Evolutionary conservation across 2,113 vertebrate species (phyloP).

Genomic region (Stictonetta naevosa): DNA sequence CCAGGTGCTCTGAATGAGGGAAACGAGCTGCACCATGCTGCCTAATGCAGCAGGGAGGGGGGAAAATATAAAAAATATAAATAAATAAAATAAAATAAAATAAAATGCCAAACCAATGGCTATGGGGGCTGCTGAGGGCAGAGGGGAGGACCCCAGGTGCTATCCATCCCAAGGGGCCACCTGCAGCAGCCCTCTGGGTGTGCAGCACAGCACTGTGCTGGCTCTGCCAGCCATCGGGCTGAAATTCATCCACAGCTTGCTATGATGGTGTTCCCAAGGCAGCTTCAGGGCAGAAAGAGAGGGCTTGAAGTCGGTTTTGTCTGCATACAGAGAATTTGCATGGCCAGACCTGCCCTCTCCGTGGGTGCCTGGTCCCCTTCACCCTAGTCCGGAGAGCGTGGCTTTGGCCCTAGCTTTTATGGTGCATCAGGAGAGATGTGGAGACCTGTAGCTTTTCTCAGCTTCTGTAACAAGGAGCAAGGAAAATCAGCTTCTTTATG

Average conservation of each 20-base stretch:
- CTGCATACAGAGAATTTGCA: not conserved
- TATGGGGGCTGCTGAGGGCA: not conserved
- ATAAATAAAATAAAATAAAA: not conserved
- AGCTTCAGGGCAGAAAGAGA: not conserved
- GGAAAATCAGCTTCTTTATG: not conserved
- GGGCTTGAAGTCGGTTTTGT: not conserved
- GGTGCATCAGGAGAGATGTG: not conserved
- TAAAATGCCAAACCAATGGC: not conserved
- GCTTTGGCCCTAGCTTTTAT: not conserved
- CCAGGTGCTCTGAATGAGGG: not conserved
- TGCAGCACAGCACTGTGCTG: fast-evolving
- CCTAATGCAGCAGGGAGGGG: not conserved
- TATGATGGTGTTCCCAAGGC: not conserved
- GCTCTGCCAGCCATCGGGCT: fast-evolving
- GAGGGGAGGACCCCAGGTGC: not conserved
- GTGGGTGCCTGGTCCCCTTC: no score
- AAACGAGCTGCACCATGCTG: not conserved
- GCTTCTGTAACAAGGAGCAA: not conserved
- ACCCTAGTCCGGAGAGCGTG: fast-evolving
- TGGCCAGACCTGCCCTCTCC: not conserved
- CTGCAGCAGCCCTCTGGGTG: fast-evolving
- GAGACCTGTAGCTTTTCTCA: not conserved
- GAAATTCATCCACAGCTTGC: not conserved
- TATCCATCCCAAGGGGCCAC: fast-evolving
- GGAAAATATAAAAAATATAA: no score